phyloP scores from a whole-genome alignment of 2,797 vertebrate species.

The Rhodeus uyekii region DNA sequence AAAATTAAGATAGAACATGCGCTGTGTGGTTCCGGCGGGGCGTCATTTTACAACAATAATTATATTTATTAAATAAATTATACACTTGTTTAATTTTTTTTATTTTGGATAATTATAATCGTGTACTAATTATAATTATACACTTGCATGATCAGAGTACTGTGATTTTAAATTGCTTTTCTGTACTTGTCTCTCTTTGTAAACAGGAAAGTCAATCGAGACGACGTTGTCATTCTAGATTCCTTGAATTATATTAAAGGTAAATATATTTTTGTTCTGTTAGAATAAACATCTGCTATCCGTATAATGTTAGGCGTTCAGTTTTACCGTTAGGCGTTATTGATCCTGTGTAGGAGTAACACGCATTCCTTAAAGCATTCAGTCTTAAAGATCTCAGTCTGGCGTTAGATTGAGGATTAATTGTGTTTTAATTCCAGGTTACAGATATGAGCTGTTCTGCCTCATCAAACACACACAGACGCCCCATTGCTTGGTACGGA shows the following conservation, averaged over 20 bases:
- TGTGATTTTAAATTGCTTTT: neutral
- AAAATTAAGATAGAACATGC: neutral
- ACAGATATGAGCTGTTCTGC: conserved; percentile 86
- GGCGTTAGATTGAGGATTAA: neutral
- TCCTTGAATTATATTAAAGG: conserved; percentile 89
- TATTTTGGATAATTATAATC: neutral
- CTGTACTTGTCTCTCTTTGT: conserved; percentile 3
- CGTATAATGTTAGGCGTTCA: neutral
- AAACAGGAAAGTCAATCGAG: conserved; percentile 81
- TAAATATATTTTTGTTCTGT: conserved; percentile 54
- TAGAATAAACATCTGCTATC: neutral
- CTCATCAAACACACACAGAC: conserved; percentile 84
- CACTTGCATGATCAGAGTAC: conserved; percentile 34
- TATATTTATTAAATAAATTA: neutral
- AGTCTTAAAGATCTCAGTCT: neutral
- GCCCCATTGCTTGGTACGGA: conserved; percentile 81
- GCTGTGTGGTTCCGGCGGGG: neutral
- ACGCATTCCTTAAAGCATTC: neutral
- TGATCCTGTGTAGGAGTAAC: neutral
- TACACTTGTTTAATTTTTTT: too few species aligned
- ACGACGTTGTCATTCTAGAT: conserved; percentile 82
- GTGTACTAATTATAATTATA: neutral
- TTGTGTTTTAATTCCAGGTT: conserved; percentile 69
- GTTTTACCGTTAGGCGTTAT: neutral
- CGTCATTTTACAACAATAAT: neutral